phyloP scores from a whole-genome alignment of 1,140 invertebrate genomes.

The Cyphomyrmex costatus region DNA sequence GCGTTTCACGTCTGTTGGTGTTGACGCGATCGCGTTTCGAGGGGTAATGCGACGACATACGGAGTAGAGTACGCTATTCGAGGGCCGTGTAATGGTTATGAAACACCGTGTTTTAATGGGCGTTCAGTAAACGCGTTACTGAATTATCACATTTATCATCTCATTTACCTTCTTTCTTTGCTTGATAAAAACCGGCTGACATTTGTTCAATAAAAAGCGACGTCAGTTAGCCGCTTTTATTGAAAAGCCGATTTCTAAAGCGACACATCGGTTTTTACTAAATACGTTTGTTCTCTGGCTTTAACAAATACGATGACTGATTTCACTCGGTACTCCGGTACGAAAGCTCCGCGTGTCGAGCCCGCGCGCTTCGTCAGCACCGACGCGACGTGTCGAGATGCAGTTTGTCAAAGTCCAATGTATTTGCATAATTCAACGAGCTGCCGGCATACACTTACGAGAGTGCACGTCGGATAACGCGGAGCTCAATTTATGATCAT shows the following conservation, averaged over 20 bases:
- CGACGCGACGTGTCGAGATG: constrained; percentile 55
- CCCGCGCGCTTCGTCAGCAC: constrained; percentile 10
- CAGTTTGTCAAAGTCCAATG: constrained; percentile 58
- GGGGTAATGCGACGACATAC: neutral
- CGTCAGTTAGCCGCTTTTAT: neutral
- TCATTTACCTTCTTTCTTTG: neutral
- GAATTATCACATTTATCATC: constrained; percentile 7
- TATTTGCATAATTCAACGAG: constrained; percentile 65
- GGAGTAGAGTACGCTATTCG: neutral
- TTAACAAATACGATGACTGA: constrained; percentile 1
- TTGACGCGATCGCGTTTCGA: constrained; percentile 3
- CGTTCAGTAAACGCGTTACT: neutral
- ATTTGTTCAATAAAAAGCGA: constrained; percentile 6
- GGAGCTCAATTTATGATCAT: constrained; percentile 57
- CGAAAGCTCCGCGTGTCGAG: constrained; percentile 6
- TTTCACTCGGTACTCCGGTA: neutral
- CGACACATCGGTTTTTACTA: neutral
- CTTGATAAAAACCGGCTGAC: neutral
- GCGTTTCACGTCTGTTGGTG: neutral
- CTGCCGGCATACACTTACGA: constrained; percentile 52
- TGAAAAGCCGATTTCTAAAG: constrained; percentile 17
- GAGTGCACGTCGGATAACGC: constrained; percentile 52
- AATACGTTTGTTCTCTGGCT: constrained; percentile 13
- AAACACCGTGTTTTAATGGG: neutral
- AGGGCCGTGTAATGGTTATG: neutral